phyloP scores from a whole-genome alignment of 2,113 vertebrate species.

The Serinus canaria region DNA sequence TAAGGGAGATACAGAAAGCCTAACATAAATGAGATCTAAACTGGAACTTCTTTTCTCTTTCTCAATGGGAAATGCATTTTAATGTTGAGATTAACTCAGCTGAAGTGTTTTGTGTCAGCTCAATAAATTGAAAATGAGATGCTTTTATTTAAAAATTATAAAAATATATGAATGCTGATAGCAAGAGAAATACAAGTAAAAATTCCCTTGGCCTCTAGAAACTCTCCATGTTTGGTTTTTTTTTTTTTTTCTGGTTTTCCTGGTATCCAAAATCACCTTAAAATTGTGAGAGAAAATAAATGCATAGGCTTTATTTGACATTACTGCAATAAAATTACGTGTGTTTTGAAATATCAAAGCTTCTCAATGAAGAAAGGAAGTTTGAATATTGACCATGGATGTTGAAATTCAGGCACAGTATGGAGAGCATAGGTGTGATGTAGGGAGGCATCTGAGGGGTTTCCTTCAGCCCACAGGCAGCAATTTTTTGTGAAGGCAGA shows the following conservation, averaged over 20 bases:
- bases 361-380: neutral
- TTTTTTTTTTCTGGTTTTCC: neutral
- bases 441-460: neutral
- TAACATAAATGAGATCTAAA: neutral
- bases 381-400: neutral
- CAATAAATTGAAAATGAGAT: neutral
- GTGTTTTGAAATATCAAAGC: neutral
- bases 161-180: neutral
- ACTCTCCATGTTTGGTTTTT: accelerated
- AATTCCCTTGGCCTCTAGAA: neutral
- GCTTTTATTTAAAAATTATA: neutral
- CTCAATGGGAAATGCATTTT: neutral
- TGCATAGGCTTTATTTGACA: neutral
- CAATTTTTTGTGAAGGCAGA: neutral
- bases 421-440: neutral
- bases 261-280: neutral
- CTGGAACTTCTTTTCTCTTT: neutral
- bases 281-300: neutral
- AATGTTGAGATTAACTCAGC: neutral
- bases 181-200: neutral
- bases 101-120: neutral
- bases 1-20: neutral
- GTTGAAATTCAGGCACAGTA: neutral
- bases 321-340: neutral
- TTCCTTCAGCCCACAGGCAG: neutral